phyloP scores from a whole-genome alignment of 1,140 invertebrate species.

The Heliconius hewitsoni region DNA sequence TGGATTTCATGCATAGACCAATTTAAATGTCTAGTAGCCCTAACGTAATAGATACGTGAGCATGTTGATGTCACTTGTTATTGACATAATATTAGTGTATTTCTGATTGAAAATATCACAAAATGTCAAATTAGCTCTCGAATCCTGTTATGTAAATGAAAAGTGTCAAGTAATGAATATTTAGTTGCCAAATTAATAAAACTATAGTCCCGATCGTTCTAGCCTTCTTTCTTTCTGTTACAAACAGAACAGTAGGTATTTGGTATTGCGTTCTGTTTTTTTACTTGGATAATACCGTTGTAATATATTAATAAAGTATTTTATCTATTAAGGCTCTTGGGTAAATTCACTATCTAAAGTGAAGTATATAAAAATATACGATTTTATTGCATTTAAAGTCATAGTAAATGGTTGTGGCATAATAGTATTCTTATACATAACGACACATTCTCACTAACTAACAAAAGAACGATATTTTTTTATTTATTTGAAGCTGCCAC shows the following conservation, averaged over 20 bases:
- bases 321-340: background rate
- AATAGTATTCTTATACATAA: too few relatives aligned
- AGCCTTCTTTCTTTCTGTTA: background rate
- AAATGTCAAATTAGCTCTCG: constrained; percentile 29
- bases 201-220: constrained; percentile 2
- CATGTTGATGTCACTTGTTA: background rate
- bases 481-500: too few relatives aligned
- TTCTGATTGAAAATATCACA: constrained; percentile 18
- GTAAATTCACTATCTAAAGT: too few relatives aligned
- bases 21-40: too few relatives aligned
- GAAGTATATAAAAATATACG: too few relatives aligned
- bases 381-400: too few relatives aligned
- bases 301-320: background rate
- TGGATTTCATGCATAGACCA: too few relatives aligned
- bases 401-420: too few relatives aligned
- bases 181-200: constrained; percentile 20
- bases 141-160: constrained; percentile 35
- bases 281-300: background rate
- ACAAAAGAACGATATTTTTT: too few relatives aligned
- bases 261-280: background rate
- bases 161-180: constrained; percentile 1
- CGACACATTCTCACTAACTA: too few relatives aligned
- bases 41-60: background rate
- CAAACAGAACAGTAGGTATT: background rate
- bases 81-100: background rate